Evolutionary conservation across 2,113 vertebrate genomes (phyloP).

Genomic region (Boulengeromyrus knoepffleri): DNA sequence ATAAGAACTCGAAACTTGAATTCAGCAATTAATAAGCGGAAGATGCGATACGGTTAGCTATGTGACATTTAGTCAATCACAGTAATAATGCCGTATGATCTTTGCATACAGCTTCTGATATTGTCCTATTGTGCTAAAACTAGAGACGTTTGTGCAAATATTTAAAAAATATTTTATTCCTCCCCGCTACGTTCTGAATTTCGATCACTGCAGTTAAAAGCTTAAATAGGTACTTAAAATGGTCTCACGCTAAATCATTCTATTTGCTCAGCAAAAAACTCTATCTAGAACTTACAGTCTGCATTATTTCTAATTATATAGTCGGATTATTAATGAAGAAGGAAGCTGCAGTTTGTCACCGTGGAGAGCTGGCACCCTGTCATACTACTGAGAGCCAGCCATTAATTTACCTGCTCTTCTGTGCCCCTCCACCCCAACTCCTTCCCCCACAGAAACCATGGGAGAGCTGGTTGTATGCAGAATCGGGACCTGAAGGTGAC

Average conservation of each 20-base stretch:
- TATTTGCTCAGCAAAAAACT: background rate
- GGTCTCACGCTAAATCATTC: background rate
- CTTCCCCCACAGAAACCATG: background rate
- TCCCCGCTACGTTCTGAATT: background rate
- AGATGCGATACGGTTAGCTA: background rate
- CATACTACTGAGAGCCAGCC: background rate
- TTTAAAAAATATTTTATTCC: background rate
- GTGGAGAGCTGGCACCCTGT: background rate
- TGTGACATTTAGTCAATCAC: background rate
- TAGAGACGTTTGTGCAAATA: background rate
- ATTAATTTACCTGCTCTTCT: background rate
- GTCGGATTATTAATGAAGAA: conserved; percentile 11
- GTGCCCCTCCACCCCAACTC: background rate
- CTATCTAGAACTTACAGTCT: background rate
- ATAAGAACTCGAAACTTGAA: background rate
- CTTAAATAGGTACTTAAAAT: background rate
- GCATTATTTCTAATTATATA: background rate
- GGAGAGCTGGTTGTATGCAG: conserved; percentile 4
- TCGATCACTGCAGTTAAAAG: background rate
- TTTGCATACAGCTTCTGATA: background rate
- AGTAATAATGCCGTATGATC: background rate
- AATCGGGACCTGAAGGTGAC: background rate
- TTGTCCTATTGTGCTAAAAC: background rate
- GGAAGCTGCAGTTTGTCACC: background rate
- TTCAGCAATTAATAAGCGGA: background rate